Base-by-base conservation (phyloP, 2,113 vertebrate species). In the Hystrix cristata region DNA sequence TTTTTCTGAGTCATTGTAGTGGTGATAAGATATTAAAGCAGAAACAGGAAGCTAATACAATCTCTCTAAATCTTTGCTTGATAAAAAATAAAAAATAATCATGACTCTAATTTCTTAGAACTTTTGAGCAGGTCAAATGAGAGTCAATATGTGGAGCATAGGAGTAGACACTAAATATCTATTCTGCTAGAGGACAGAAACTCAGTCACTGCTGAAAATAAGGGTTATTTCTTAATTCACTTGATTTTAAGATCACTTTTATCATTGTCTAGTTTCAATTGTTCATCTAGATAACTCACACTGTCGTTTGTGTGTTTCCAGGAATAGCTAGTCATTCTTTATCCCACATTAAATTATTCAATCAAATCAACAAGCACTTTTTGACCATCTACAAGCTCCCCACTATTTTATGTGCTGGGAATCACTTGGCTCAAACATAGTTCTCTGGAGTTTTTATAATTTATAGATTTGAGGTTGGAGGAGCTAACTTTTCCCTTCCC, bases 341-440 rank as follows among this genome's bases (percentile, higher is more conserved):
- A 69, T 76, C 15, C 9, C 23, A 81, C 71, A 85, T 88, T 93
- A 94, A 94, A 83, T 92, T 10, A 96, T 69, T 94, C 69, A 62
- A 53, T 86, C n/a, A 72, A 82, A 92, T 90, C 87, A 95, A 92
- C 0, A 94, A 92, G n/a, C 21, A 82, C 1, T 81, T 95, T 95
- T 76, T 93, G 43, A 76, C 23, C 9, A 67, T 74, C n/a, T 91
- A 91, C 27, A 10, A 95, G 55, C 21, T 86, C 82, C 38, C 18
- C n/a, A 64, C 10, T 86, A 7, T 81, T 59, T 18, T 27, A 65
- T 43, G 11, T 90, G 48, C 71, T 91, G 79, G 16, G 65, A 87
- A 93, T 90, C 38, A 86, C 60, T 88, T 97, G 78, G 29, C n/a
- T 94, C 34, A 92, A 19, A 88, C 27, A 67, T 78, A 80, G 83